Evolutionary conservation across 2,888 invertebrate species (phyloP).

Genomic region (Pheosia tremula): DNA sequence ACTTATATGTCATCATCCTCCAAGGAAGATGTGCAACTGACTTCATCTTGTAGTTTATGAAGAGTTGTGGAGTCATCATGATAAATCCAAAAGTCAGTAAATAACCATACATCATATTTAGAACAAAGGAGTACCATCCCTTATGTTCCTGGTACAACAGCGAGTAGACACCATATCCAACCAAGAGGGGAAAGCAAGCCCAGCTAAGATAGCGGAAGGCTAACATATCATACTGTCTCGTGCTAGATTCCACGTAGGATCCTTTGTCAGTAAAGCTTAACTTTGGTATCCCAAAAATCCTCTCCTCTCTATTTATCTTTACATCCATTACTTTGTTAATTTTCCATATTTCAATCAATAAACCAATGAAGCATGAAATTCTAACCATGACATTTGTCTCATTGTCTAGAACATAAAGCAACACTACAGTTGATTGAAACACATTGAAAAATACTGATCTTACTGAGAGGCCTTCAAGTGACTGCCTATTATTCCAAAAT

Average conservation of each 20-base stretch:
- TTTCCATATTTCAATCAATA: constrained; percentile 99
- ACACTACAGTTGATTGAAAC: constrained; percentile 97
- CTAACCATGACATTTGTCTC: constrained; percentile 98
- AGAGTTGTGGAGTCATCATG: constrained; percentile 99
- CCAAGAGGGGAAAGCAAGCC: constrained; percentile 96
- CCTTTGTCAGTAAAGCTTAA: constrained; percentile 96
- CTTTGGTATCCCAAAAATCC: constrained; percentile 92
- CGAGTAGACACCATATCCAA: constrained; percentile 97
- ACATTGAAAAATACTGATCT: constrained; percentile 99
- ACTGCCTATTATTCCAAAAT: constrained; percentile 99
- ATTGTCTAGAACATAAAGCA: constrained; percentile 98
- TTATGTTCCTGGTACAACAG: constrained; percentile 98
- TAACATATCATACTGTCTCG: constrained; percentile 96
- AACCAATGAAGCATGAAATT: constrained; percentile 96
- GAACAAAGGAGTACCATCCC: constrained; percentile 99
- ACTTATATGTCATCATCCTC: constrained; percentile 99
- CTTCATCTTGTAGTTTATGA: constrained; percentile 99
- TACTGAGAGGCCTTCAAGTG: constrained; percentile 98
- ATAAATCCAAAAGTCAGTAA: constrained; percentile 99
- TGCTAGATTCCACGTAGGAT: constrained; percentile 97
- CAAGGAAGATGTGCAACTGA: constrained; percentile 99
- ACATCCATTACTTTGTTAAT: constrained; percentile 97
- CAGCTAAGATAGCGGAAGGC: constrained; percentile 99
- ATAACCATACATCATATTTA: constrained; percentile 99
- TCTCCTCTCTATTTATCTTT: constrained; percentile 89